Evolutionary conservation across 2,797 vertebrate genomes (phyloP), one percentile per base, ranked within the genome.

Genomic region (Linurgus olivaceus): DNA sequence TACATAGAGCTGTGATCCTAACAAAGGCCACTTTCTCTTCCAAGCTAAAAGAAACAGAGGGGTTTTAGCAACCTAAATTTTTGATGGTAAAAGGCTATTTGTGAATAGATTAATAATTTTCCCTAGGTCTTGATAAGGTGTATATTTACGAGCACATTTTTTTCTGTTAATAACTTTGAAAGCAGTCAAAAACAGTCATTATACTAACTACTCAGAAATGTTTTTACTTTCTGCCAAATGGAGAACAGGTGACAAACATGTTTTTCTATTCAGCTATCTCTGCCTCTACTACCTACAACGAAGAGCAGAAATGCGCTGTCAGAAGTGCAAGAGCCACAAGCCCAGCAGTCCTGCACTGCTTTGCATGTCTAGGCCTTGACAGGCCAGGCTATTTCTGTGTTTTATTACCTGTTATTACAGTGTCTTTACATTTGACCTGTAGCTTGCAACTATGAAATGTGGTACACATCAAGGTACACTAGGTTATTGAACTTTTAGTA

Each of bases 401-500:
- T 96, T 95, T 94, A 97, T 96, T 96, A 93, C 63, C 71, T 93
- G 84, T 51, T 93, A 88, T 89, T 94, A 90, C 54, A 84, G 50
- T 38, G 52, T 76, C 50, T 96, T 96, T 92, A 89, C 47, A 75
- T 96, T 86, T 93, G 94, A 96, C 93, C 89, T 95, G 58, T 25
- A 72, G 65, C 54, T 86, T 93, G 61, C 58, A 80, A 72, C 68
- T 88, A 85, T 86, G 78, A 92, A 93, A 95, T 71, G 58, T 88
- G 76, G 86, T 86, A 84, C n/a, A 20, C 51, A 96, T 95, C 84
- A 87, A 96, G 76, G 55, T 89, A 66, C 63, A 58, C 76, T n/a
- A 65, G 50, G 61, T 89, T 93, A 95, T 50, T 95, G 90, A 94
- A 95, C 61, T 94, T 88, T 83, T 52, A 88, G 61, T 90, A 93